These are phyloP conservation scores for Antrozous pallidus DNA, from an alignment of 2,797 vertebrate genomes.

Conservation along the genomic window DNA sequence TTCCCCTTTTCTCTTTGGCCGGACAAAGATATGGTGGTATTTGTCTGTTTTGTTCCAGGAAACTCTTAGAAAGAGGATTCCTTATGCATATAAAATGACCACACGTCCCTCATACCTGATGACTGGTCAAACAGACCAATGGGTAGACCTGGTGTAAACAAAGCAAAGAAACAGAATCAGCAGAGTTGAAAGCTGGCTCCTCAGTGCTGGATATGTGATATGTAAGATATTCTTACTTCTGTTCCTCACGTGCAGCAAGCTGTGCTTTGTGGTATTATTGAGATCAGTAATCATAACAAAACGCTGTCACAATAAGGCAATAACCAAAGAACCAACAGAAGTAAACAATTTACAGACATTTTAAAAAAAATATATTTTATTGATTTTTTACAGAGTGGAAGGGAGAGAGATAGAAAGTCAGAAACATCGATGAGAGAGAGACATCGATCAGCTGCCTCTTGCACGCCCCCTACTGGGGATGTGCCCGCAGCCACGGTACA, in stretches of 20 bases:
- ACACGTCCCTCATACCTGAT: not conserved
- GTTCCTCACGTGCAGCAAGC: not conserved
- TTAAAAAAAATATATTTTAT: no score
- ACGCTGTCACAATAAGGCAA: not conserved
- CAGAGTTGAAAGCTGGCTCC: not conserved
- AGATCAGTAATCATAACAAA: not conserved
- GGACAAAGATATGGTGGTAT: not conserved
- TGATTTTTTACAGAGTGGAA: no score
- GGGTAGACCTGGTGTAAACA: not conserved
- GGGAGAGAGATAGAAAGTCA: no score
- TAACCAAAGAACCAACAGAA: not conserved
- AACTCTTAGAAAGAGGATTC: conserved; percentile 7
- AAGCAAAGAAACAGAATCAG: not conserved
- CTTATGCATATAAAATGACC: not conserved
- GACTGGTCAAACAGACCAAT: not conserved
- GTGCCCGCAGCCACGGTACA: no score
- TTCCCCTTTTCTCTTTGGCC: not conserved
- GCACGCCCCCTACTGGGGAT: no score
- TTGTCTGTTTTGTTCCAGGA: not conserved
- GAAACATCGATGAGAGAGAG: no score
- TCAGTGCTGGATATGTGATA: not conserved
- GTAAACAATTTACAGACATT: not conserved
- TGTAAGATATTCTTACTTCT: not conserved
- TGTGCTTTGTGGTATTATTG: not conserved
- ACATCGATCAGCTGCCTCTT: no score